Evolutionary conservation across 1,140 invertebrate genomes (phyloP), one percentile per base, ranked within the genome.

Genomic region (Chlorops oryzae): DNA sequence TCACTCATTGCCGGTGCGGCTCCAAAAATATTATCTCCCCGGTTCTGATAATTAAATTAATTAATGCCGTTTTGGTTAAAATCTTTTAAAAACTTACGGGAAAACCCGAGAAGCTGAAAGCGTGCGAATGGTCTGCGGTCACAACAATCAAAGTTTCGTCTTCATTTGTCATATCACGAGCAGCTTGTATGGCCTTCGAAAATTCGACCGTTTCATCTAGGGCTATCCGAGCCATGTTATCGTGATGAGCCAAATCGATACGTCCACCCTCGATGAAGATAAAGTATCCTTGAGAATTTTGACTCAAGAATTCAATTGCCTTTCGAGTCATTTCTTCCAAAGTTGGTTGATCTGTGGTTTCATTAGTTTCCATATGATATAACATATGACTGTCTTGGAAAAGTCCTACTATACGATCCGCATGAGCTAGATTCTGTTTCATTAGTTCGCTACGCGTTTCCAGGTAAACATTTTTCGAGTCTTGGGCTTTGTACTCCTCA

Each of bases 171-270:
- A 85, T 53, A 2, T 77, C 64, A 12, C 74, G 63, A 0, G 82
- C 83, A 48, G 68, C 78, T 37, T 76, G 61, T 5, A 88, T 76
- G 0, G 86, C 83, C 61, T 85, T 81, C 2, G 80, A 75, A 55
- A 87, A 65, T 81, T 82, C 63, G 77, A 79, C 56, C 1, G 85
- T 85, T 63, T 90, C 86, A 56, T 84, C 81, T 1, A 86, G 59
- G 3, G 87, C 85, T 5, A 81, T 70, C 10, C 77, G 72, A 0
- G 84, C 85, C 42, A 77, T 66, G 38, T 77, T 81, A 39, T 79
- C 75, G 56, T 88, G 86, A 63, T 89, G 85, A 1, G 81, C 85
- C 47, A 82, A 78, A 71, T 88, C 85, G 46, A 90, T 88, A 58
- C 81, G 75, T 4, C 84, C 85, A 45, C 78, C 82, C 71, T 83